Conservation (phyloP, 2,888 invertebrate species). For the Caenorhabditis drosophilae region DNA sequence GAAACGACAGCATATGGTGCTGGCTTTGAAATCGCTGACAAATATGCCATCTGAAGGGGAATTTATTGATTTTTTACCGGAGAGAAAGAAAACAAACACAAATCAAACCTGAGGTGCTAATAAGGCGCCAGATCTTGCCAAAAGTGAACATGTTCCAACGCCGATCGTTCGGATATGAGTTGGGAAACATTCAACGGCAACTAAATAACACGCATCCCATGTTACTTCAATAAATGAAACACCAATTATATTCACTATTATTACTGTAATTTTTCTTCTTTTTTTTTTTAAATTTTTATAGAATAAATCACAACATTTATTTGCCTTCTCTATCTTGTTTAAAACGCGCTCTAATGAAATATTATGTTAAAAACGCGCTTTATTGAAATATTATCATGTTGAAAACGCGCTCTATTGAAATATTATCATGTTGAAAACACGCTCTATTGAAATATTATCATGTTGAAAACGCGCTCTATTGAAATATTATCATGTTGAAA, state of each 20-base stretch:
- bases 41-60: constrained; percentile 49
- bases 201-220: constrained; percentile 66
- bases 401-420: background rate
- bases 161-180: constrained; percentile 46
- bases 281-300: background rate
- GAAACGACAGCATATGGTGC: constrained; percentile 49
- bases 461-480: too few relatives aligned
- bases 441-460: too few relatives aligned
- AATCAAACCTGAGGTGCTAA: constrained; percentile 56
- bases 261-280: constrained; percentile 29
- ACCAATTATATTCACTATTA: constrained; percentile 62
- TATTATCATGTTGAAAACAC: too few relatives aligned
- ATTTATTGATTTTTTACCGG: background rate
- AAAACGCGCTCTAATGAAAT: background rate
- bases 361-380: background rate
- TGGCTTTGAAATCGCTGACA: constrained; percentile 36
- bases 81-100: background rate
- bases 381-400: background rate
- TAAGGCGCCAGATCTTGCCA: constrained; percentile 61
- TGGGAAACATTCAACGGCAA: constrained; percentile 62
- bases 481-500: too few relatives aligned
- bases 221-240: constrained; percentile 64
- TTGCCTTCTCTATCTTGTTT: background rate
- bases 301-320: background rate
- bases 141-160: constrained; percentile 58